These are phyloP conservation scores for Trypoxylon attenuatum DNA, from an alignment of 2,888 invertebrate genomes.

Conservation along the genomic window DNA sequence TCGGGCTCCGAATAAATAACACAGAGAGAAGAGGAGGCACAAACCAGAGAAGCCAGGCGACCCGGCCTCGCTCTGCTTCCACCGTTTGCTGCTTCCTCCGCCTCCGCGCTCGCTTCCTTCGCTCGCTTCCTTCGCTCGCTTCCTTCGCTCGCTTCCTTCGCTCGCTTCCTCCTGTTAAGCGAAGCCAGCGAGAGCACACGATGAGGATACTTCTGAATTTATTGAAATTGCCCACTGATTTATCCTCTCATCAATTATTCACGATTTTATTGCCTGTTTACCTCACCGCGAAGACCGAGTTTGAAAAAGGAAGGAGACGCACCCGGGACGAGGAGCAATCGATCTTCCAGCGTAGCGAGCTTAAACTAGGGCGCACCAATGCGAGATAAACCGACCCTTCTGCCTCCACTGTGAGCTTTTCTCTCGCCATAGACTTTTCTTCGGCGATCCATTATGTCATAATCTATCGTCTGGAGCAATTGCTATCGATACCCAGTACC, in stretches of 20 bases:
- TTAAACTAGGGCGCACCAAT: not conserved
- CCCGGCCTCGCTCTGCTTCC: too few relatives aligned
- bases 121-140: not conserved
- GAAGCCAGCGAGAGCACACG: not conserved
- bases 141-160: not conserved
- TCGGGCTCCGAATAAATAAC: slow-evolving; percentile 45
- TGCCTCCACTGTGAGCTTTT: too few relatives aligned
- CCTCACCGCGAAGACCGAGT: not conserved
- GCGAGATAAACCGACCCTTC: not conserved
- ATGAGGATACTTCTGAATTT: not conserved
- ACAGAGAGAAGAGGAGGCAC: too few relatives aligned
- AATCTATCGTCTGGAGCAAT: not conserved
- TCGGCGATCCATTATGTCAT: not conserved
- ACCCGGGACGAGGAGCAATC: not conserved
- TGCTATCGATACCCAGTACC: not conserved
- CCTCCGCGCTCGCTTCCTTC: not conserved
- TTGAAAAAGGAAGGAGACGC: not conserved
- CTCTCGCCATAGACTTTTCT: too few relatives aligned
- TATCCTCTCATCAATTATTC: not conserved
- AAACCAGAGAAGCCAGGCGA: too few relatives aligned
- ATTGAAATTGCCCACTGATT: not conserved
- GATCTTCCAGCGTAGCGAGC: not conserved
- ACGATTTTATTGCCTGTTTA: slow-evolving; percentile 1
- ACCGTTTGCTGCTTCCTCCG: too few relatives aligned
- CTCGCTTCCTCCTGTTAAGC: not conserved